Percentiles rank a stretch among this genome's conserved stretches.
phyloP scores from a whole-genome alignment of 2,888 invertebrate genomes.

The Noctua fimbriata region DNA sequence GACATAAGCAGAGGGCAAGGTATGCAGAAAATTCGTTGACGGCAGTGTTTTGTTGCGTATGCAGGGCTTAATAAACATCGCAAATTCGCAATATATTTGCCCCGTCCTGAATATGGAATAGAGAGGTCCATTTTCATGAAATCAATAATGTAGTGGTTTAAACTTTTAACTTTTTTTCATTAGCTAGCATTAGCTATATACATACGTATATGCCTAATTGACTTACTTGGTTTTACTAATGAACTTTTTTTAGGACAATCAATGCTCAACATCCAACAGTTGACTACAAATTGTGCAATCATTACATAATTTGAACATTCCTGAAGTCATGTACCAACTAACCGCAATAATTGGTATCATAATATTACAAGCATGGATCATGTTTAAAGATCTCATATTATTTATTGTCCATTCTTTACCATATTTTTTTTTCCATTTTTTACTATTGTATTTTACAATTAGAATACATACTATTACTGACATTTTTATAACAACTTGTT shows the following conservation, averaged over 20 bases:
- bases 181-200: neutral
- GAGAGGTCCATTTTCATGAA: neutral
- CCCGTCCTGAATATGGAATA: neutral
- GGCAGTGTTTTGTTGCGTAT: neutral
- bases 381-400: constrained; percentile 25
- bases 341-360: constrained; percentile 47
- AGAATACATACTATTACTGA: too few relatives aligned
- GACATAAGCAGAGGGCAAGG: neutral
- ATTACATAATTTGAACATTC: constrained; percentile 49
- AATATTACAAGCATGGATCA: constrained; percentile 21
- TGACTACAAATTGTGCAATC: constrained; percentile 1
- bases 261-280: constrained; percentile 5
- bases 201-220: neutral
- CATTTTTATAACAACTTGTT: too few relatives aligned
- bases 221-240: neutral
- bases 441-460: too few relatives aligned
- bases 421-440: too few relatives aligned
- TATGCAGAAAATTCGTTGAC: neutral
- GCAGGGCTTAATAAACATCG: neutral
- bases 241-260: neutral
- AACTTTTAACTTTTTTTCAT: neutral
- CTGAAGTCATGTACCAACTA: constrained; percentile 18
- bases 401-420: neutral
- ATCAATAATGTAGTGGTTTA: neutral
- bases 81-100: neutral